Base-by-base conservation (phyloP, 2,113 vertebrate genomes). In the Spilogale gracilis region DNA sequence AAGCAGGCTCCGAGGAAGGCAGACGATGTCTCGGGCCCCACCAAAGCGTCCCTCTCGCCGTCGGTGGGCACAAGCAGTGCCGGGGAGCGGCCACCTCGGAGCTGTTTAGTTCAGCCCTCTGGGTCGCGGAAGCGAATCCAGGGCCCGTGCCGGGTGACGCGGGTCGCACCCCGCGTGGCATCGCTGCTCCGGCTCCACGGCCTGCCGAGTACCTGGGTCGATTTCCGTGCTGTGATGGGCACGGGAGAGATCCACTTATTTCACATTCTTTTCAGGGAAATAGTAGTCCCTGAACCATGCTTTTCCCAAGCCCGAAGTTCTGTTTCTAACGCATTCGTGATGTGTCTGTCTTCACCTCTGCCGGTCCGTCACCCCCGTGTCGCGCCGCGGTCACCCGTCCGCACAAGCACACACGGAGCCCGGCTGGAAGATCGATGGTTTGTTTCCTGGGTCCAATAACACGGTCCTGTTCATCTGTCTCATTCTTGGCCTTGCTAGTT, bases 351-450 rank as follows among this genome's bases (percentile, higher is more conserved):
- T 73, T 85, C 65, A 17, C 82, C 13, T 52, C 82, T 94, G 82
- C 73, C 79, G 84, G 43, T n/a, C 18, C 4, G 2, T 95, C 74
- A 89, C 94, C 74, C 48, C 63, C 21, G 0, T 11, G 4, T 27
- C 43, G 18, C 1, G 0, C 48, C 4, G 13, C 5, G 5, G 5
- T 65, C 78, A 32, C 79, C 25, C 80, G 89, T 61, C 43, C 86
- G 61, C 67, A 48, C 67, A 73, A 38, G 38, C 30, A 21, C 63
- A 45, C 10, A 0, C 5, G 27, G 16, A 63, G 69, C 95, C 14
- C 61, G 94, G 60, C 94, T 58, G 2, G 43, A 89, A 96, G 92
- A 91, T 25, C 43, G 94, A 94, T 65, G 93, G 6, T 21, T 79
- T 5, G 0, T 69, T 78, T 81, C 86, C 56, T 6, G 61, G 86